Percentiles rank a stretch among this genome's conserved stretches.
phyloP scores from a whole-genome alignment of 2,113 vertebrate genomes.

The Phaethornis superciliosus region DNA sequence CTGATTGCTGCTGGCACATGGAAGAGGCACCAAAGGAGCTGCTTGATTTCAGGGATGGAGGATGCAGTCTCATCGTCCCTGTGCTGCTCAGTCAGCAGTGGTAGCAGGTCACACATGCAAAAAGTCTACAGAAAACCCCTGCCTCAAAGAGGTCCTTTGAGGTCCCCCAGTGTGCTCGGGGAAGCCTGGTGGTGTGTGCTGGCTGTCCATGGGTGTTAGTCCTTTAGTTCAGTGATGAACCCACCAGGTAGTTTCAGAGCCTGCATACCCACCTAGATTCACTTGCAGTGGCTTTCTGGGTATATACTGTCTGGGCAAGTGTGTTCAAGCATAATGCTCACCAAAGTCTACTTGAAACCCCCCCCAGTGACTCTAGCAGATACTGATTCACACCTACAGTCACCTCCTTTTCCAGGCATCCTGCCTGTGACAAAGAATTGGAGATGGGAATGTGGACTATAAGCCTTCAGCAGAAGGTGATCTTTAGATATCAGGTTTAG shows the following conservation, averaged over 20 bases:
- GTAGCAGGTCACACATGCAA: background rate
- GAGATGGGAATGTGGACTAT: fast-evolving
- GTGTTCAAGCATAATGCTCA: background rate
- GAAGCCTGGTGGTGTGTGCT: fast-evolving
- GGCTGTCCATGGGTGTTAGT: background rate
- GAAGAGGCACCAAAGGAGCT: background rate
- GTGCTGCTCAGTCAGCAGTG: background rate
- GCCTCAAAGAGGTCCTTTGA: background rate
- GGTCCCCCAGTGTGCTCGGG: background rate
- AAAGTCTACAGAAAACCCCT: background rate
- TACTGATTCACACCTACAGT: background rate
- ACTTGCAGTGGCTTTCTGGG: background rate
- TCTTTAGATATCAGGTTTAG: background rate
- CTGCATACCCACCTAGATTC: background rate
- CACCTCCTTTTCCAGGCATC: background rate
- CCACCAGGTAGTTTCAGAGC: background rate
- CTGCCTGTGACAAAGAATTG: background rate
- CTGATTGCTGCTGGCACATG: fast-evolving
- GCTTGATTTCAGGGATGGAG: fast-evolving
- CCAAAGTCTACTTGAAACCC: background rate
- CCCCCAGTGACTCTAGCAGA: background rate
- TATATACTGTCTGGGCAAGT: background rate
- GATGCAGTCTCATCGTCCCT: fast-evolving
- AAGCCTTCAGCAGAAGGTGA: background rate
- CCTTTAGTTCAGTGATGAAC: background rate